Percentiles rank a stretch among this genome's conserved stretches.
Conservation (phyloP, 2,888 invertebrate genomes). For the Tipula vernalis region DNA sequence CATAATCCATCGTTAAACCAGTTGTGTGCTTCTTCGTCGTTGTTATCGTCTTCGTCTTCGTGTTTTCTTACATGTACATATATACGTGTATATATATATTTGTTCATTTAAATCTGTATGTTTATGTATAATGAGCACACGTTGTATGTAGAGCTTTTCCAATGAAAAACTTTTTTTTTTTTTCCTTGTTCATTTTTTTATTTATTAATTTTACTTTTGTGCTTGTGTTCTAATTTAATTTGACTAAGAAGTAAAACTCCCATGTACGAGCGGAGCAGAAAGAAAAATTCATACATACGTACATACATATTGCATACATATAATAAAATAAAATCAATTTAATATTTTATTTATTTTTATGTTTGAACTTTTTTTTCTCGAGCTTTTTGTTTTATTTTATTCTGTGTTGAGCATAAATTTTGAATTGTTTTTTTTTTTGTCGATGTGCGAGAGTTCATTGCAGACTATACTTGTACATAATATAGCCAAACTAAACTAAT, state of each 20-base stretch:
- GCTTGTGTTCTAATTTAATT: slow-evolving; percentile 4
- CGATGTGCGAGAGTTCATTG: neutral
- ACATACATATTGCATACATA: neutral
- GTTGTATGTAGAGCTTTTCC: neutral
- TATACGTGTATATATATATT: no score
- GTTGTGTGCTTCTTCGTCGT: neutral
- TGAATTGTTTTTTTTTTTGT: neutral
- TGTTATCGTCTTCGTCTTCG: neutral
- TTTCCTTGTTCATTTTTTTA: neutral
- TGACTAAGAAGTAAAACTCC: neutral
- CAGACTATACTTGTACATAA: neutral
- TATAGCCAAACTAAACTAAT: neutral
- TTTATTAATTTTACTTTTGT: slow-evolving; percentile 4
- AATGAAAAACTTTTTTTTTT: neutral
- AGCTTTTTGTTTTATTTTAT: neutral
- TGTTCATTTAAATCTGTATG: neutral
- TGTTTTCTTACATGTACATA: neutral
- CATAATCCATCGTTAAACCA: neutral
- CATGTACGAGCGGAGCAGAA: neutral
- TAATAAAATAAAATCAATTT: neutral
- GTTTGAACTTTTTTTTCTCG: neutral
- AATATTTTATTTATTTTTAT: neutral
- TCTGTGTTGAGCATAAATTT: neutral
- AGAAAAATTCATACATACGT: neutral
- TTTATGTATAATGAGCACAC: neutral